These are phyloP conservation scores for Tiliqua scincoides DNA, from an alignment of 2,113 vertebrate species.

Conservation along the genomic window DNA sequence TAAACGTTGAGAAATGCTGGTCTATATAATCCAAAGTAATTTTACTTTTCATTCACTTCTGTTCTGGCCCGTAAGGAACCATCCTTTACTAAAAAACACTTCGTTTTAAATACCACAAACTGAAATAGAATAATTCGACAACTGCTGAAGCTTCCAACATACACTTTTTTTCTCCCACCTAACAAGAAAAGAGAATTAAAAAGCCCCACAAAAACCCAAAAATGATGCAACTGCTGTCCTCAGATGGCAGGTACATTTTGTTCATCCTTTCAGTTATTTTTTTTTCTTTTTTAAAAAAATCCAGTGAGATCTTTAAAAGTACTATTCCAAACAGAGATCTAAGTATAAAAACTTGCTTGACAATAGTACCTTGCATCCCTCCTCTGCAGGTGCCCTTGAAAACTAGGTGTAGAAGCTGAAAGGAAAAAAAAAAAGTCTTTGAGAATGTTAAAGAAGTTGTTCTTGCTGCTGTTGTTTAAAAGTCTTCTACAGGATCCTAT, in stretches of 20 bases:
- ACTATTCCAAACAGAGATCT: slow-evolving; percentile 10
- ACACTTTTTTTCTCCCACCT: not conserved
- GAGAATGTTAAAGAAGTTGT: not conserved
- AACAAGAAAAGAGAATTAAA: not conserved
- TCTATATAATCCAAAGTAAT: not conserved
- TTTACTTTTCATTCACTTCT: not conserved
- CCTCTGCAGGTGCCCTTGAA: not conserved
- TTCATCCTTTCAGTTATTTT: not conserved
- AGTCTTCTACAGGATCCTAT: not conserved
- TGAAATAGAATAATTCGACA: not conserved
- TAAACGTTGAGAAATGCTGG: no score
- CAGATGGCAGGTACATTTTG: not conserved
- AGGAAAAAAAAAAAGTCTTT: not conserved
- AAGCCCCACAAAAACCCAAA: not conserved
- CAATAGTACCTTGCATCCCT: not conserved
- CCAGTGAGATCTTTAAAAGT: not conserved
- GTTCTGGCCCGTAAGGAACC: not conserved
- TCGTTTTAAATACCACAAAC: not conserved
- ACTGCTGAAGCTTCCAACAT: not conserved
- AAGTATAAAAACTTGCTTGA: slow-evolving; percentile 13
- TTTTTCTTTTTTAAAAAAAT: not conserved
- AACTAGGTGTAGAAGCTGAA: not conserved
- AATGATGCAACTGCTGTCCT: not conserved
- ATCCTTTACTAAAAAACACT: not conserved
- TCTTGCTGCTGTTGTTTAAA: not conserved